Base-by-base conservation (phyloP, 2,888 invertebrate species). In the Liposcelis brunnea region DNA sequence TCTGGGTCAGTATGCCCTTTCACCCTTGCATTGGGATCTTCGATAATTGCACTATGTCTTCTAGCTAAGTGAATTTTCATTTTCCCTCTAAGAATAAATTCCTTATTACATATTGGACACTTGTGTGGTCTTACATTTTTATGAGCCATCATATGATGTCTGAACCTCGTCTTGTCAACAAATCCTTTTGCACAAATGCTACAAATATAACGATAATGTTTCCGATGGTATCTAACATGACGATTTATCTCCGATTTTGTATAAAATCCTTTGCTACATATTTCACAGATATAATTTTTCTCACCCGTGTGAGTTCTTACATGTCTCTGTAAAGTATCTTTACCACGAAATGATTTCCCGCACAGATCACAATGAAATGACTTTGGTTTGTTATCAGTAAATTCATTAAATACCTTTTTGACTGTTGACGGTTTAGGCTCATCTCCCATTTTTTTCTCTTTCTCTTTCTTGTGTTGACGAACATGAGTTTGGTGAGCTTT, bases 1-100 rank as follows among this genome's bases (percentile, higher is more conserved):
- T 4, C 4, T 26, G 4, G 5, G 8, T 26, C 26, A 26, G 8
- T 26, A 6, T 26, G 26, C 8, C 26, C 26, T 8, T 26, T 26
- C 8, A 8, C 5, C 8, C 5, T 26, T 26, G 4, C 8, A 6
- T 26, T 8, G 26, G 8, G 8, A n/a, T n/a, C n/a, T 26, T 26
- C 26, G 5, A 26, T 26, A 4, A 7, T 16, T 4, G 16, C 16
- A 16, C 35, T 6, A 35, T 35, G 35, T 10, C 14, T 5, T 7
- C 35, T 35, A 6, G 14, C 16, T 10, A 35, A 6, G 10, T 35
- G 35, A 35, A 35, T 15, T 35, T 35, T 35, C 15, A 35, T 14
- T 35, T 35, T 35, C 14, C 35, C 16, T 35, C 10, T 35, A 16
- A 16, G 14, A 35, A 35, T 35, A 35, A 35, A 35, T 35, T 35